Conservation (phyloP, 2,113 vertebrate species). For the Nesogale talazaci region DNA sequence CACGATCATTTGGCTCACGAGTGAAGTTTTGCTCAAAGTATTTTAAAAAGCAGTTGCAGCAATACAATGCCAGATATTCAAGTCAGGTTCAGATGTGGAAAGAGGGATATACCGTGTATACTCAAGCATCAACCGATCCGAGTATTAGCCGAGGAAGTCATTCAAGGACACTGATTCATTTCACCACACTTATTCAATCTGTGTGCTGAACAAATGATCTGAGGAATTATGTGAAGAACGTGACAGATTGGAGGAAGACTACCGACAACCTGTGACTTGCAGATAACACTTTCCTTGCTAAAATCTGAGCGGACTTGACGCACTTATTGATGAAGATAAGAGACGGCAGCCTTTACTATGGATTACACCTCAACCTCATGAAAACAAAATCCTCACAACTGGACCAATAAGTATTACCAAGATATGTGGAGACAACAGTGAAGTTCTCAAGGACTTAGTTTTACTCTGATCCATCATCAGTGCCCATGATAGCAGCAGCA, state of each 20-base stretch:
- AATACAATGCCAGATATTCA: too few relatives aligned
- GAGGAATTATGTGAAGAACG: background rate
- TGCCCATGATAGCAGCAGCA: background rate
- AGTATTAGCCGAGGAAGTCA: too few relatives aligned
- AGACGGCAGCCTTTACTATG: background rate
- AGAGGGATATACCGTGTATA: too few relatives aligned
- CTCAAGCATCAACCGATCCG: too few relatives aligned
- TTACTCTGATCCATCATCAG: background rate
- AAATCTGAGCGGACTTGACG: background rate
- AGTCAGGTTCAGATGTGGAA: too few relatives aligned
- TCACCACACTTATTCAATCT: too few relatives aligned
- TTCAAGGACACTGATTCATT: too few relatives aligned
- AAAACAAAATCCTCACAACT: background rate
- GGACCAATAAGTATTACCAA: background rate
- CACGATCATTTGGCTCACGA: background rate
- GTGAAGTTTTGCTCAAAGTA: background rate
- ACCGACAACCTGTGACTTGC: background rate
- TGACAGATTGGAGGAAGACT: background rate
- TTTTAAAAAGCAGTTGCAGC: background rate
- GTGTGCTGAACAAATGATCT: background rate
- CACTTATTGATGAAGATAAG: background rate
- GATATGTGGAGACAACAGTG: background rate
- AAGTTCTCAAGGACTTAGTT: background rate
- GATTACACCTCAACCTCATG: background rate
- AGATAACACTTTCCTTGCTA: background rate